Evolutionary conservation across 2,113 vertebrate species (phyloP).

Genomic region (Pituophis catenifer): DNA sequence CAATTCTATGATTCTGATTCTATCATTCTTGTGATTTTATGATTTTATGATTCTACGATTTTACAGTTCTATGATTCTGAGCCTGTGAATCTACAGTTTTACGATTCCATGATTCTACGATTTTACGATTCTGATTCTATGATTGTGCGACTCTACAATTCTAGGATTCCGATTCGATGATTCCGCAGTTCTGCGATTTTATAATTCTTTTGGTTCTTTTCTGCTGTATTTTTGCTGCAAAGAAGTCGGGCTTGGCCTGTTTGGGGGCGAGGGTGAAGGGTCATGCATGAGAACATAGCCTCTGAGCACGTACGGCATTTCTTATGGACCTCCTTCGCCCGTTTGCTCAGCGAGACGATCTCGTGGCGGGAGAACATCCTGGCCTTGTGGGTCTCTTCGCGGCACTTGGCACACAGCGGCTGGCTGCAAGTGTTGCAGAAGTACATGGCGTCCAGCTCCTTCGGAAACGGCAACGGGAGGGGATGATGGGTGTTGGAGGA

Average conservation of each 20-base stretch:
- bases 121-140: no score
- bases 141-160: no score
- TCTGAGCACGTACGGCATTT: slow-evolving; percentile 80
- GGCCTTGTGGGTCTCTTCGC: slow-evolving; percentile 87
- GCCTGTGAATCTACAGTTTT: no score
- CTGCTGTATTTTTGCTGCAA: not conserved
- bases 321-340: slow-evolving; percentile 86
- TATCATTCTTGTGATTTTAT: no score
- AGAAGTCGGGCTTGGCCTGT: not conserved
- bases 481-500: not conserved
- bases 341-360: slow-evolving; percentile 88
- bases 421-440: slow-evolving; percentile 94
- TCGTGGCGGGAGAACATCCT: slow-evolving; percentile 90
- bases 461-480: not conserved
- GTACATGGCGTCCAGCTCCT: slow-evolving; percentile 86
- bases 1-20: no score
- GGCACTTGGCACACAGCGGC: slow-evolving; percentile 86
- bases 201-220: not conserved
- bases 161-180: no score
- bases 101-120: no score
- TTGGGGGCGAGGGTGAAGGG: not conserved
- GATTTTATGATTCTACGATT: no score
- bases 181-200: no score
- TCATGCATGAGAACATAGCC: not conserved
- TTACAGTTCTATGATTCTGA: no score